Conservation (phyloP, 2,113 vertebrate species). For the Rhadina sibilatrix region DNA sequence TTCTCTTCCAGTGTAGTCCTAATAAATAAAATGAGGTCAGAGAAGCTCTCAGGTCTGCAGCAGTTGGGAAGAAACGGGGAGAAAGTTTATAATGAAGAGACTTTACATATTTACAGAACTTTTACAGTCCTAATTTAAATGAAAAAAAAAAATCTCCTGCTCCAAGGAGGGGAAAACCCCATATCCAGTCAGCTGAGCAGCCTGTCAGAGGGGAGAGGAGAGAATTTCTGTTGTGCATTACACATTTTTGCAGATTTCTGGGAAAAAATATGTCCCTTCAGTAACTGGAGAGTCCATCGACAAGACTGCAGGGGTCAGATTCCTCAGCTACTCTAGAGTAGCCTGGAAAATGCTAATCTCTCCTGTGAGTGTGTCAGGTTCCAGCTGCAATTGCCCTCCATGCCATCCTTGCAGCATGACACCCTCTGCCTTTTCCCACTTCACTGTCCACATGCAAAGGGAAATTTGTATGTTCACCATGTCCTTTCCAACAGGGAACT, state of each 20-base stretch:
- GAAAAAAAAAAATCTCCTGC: neutral
- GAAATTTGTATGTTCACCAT: neutral
- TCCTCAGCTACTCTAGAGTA: neutral
- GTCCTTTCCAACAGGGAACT: neutral
- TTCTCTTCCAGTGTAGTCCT: neutral
- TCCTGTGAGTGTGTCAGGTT: neutral
- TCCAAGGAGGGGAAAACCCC: neutral
- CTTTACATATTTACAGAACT: neutral
- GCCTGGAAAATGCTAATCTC: neutral
- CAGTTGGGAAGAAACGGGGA: neutral
- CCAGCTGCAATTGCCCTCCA: neutral
- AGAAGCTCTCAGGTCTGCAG: neutral
- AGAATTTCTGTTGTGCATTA: neutral
- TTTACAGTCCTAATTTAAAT: neutral
- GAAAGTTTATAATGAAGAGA: neutral
- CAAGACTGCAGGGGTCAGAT: neutral
- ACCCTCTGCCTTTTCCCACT: neutral
- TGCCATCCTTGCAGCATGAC: neutral
- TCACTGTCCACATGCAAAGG: accelerated
- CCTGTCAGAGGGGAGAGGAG: neutral
- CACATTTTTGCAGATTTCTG: neutral
- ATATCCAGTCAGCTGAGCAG: neutral
- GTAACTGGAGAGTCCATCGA: neutral
- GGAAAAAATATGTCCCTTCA: neutral
- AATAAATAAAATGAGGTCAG: neutral